Evolutionary conservation across 1,140 invertebrate species (phyloP), one percentile per base, ranked within the genome.

Genomic region (Uloborus diversus): DNA sequence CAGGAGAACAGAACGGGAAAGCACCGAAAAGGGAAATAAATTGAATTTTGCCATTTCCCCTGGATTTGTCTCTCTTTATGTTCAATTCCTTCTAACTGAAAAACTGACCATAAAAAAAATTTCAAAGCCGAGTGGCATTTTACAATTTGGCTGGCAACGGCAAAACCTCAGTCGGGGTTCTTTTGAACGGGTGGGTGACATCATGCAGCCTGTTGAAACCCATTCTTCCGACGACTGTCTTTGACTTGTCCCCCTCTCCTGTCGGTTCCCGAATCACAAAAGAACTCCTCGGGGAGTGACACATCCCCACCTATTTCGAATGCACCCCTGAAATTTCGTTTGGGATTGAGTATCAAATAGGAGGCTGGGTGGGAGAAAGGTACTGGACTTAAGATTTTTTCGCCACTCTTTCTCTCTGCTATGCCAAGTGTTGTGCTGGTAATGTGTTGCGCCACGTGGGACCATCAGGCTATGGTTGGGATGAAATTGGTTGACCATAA

Each of bases 241-340:
- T 42, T 42, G 37, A 42, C 37, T 42, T 42, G 37, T 42, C 37
- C 37, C 37, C 37, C 37, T 13, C 37, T 42, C 17, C 37, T 42
- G n/a, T 42, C 37, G 17, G 9, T 0, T 17, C 1, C 37, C 37
- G n/a, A n/a, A 42, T 42, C 37, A 42, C 37, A 42, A 42, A 42
- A 42, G 20, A 28, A 27, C 30, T 25, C 25, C n/a, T 7, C 5
- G 42, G 27, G 64, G 37, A 47, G 42, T 66, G 64, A 66, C 64
- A 66, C 64, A 66, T 66, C 51, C 20, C 23, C 51, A 13, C 51
- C 64, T 42, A 66, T 66, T 66, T 47, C 64, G 64, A 49, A 66
- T 66, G 64, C 64, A 66, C 64, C 64, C 64, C 64, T 27, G 11
- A 49, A 66, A 66, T 66, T 66, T 66, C 42, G 64, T 66, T 66